Evolutionary conservation across 1,140 invertebrate genomes (phyloP).

Genomic region (Pygmarrhopalites habei): DNA sequence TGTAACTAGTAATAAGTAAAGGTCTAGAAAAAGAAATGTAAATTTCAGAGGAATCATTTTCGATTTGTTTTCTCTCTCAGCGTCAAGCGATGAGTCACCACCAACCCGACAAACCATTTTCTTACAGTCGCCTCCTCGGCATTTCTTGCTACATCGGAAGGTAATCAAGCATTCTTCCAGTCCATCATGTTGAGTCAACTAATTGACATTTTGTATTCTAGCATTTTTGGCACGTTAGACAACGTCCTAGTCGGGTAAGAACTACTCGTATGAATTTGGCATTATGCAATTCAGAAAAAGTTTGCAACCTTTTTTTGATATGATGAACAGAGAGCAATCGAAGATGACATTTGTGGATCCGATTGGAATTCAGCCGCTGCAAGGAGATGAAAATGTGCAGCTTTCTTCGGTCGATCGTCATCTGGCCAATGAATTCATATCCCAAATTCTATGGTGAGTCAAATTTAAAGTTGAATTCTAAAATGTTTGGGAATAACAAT

Average conservation of each 20-base stretch:
- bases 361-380: no score
- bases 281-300: not conserved
- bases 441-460: constrained; percentile 11
- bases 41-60: no score
- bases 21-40: no score
- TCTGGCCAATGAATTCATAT: constrained; percentile 6
- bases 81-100: not conserved
- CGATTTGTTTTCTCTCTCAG: no score
- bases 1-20: no score
- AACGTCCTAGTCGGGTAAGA: not conserved
- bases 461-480: not conserved
- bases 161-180: not conserved
- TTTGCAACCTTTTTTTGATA: not conserved
- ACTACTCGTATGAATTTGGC: not conserved
- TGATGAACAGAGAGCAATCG: not conserved
- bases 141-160: constrained; percentile 10
- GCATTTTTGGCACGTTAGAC: constrained; percentile 14
- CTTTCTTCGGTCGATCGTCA: constrained; percentile 10
- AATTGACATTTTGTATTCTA: not conserved
- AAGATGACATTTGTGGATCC: not conserved
- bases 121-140: constrained; percentile 7
- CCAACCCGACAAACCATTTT: constrained; percentile 6
- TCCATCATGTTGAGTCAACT: no score
- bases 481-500: not conserved
- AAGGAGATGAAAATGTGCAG: no score